phyloP scores from a whole-genome alignment of 2,113 vertebrate genomes.

The Girardinichthys multiradiatus region DNA sequence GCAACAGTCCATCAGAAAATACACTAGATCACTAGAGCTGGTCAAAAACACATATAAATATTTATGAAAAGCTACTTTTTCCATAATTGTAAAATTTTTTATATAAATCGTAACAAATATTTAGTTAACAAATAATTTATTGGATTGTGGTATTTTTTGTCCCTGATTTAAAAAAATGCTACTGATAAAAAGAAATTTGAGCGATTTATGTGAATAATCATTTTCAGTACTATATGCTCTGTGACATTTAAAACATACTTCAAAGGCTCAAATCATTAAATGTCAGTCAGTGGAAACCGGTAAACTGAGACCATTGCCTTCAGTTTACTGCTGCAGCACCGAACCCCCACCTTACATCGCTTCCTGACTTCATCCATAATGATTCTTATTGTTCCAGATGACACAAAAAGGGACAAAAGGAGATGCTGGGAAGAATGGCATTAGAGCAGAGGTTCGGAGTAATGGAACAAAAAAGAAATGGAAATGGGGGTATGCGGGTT shows the following conservation, averaged over 20 bases:
- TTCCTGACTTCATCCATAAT: neutral
- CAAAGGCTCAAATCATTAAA: slow-evolving; percentile 2
- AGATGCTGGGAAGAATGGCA: slow-evolving; percentile 21
- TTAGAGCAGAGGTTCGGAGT: slow-evolving; percentile 18
- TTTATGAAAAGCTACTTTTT: neutral
- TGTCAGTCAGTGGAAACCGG: slow-evolving; percentile 16
- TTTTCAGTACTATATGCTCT: neutral
- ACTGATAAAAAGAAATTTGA: neutral
- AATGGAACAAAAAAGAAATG: slow-evolving; percentile 22
- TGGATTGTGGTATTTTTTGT: neutral
- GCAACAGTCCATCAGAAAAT: neutral
- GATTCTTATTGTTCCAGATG: slow-evolving; percentile 14
- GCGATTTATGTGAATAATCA: neutral
- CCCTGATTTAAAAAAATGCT: neutral
- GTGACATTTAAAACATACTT: slow-evolving; percentile 15
- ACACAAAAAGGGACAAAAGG: slow-evolving; percentile 5
- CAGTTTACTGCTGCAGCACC: neutral
- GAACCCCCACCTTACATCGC: neutral
- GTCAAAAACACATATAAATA: neutral
- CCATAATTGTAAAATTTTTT: neutral
- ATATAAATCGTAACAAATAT: neutral
- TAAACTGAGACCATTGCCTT: slow-evolving; percentile 22
- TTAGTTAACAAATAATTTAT: neutral
- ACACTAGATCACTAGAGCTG: too few relatives aligned
- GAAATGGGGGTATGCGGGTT: slow-evolving; percentile 56